These are phyloP conservation scores for Drosophila mulleri DNA, from an alignment of 2,888 invertebrate genomes.

Conservation along the genomic window DNA sequence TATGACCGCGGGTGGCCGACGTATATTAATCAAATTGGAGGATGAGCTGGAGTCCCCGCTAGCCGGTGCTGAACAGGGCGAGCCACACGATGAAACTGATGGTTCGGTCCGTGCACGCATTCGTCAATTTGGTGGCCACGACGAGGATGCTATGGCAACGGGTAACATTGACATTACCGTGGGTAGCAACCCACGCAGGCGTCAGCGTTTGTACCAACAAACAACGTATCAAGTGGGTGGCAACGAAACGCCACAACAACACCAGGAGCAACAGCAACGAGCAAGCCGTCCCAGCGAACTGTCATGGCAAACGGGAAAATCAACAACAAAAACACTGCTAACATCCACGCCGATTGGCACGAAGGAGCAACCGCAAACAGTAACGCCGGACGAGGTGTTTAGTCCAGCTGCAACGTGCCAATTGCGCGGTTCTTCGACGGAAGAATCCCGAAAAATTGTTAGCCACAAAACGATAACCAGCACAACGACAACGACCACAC, in stretches of 20 bases:
- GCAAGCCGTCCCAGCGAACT: slow-evolving; percentile 66
- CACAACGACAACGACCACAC: slow-evolving; percentile 47
- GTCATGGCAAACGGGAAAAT: slow-evolving; percentile 72
- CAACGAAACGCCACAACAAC: slow-evolving; percentile 69
- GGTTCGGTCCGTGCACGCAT: slow-evolving; percentile 69
- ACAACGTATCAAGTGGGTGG: slow-evolving; percentile 74
- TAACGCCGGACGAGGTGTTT: slow-evolving; percentile 53
- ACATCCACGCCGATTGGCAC: slow-evolving; percentile 78
- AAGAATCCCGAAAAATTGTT: slow-evolving; percentile 81
- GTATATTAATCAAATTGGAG: slow-evolving; percentile 82
- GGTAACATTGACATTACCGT: slow-evolving; percentile 84
- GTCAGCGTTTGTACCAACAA: slow-evolving; percentile 73
- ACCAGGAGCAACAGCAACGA: slow-evolving; percentile 43
- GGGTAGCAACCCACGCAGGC: slow-evolving; percentile 78
- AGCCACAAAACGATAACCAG: slow-evolving; percentile 74
- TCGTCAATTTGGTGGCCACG: slow-evolving; percentile 66
- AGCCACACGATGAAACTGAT: slow-evolving; percentile 73
- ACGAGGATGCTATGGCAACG: slow-evolving; percentile 74
- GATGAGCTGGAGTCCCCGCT: slow-evolving; percentile 52
- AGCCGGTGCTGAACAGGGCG: slow-evolving; percentile 28
- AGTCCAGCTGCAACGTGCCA: slow-evolving; percentile 82
- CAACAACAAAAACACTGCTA: slow-evolving; percentile 79
- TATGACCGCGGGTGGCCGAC: slow-evolving; percentile 81
- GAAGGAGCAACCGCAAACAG: slow-evolving; percentile 79
- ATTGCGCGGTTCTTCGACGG: slow-evolving; percentile 82